Base-by-base conservation (phyloP, 2,797 vertebrate genomes). In the Distichodus sexfasciatus region DNA sequence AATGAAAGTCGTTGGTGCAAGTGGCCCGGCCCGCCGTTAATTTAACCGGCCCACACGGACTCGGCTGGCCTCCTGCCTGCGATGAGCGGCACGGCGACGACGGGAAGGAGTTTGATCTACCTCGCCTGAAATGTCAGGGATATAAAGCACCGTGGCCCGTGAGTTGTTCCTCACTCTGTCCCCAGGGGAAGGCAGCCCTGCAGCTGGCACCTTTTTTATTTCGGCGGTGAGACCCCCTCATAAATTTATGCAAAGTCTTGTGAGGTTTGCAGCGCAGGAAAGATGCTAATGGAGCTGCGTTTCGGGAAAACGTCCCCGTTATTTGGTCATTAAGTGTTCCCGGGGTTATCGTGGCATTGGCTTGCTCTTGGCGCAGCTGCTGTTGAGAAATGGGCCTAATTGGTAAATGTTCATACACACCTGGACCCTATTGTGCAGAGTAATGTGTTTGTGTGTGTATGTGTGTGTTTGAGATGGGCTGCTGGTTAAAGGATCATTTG, bases 11-110 rank as follows among this genome's bases (percentile, higher is more conserved):
- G n/a, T n/a, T n/a, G n/a, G n/a, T n/a, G n/a, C n/a, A n/a, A n/a
- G n/a, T n/a, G n/a, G n/a, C 66, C 33, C 44, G 69, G 51, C 61
- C 58, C 69, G 82, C 59, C 71, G 78, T 81, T 70, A 83, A 82
- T 58, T 68, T 0, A 3, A 2, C 21, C 26, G 10, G 67, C 41
- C 54, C 74, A 36, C 17, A 17, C 62, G n/a, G n/a, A n/a, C n/a
- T n/a, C n/a, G n/a, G n/a, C n/a, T n/a, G n/a, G n/a, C n/a, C n/a
- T n/a, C n/a, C n/a, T n/a, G n/a, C n/a, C n/a, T n/a, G n/a, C n/a
- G n/a, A 26, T 14, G 44, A 43, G 43, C n/a, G n/a, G n/a, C n/a
- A 21, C 54, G 36, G 29, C 44, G 44, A 24, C 41, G 2, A 48
- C 24, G 41, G 41, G 66, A 29, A 43, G 38, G 62, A 44, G 40